phyloP scores from a whole-genome alignment of 2,113 vertebrate species.

The Nanorana parkeri region DNA sequence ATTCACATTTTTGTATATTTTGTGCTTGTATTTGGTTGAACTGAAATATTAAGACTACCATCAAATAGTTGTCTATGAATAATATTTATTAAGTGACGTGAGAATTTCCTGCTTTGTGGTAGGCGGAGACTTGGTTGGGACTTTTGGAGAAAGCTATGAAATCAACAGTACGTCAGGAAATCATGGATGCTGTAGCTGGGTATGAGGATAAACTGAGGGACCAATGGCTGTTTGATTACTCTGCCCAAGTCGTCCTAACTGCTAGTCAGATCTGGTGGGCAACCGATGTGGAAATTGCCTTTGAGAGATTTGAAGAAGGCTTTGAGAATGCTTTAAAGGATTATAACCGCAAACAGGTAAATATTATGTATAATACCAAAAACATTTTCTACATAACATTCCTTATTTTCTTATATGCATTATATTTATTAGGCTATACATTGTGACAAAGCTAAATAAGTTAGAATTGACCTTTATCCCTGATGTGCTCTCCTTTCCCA shows the following conservation, averaged over 20 bases:
- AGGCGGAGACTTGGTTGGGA: slow-evolving; percentile 72
- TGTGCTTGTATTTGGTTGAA: no score
- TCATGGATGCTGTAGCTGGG: slow-evolving; percentile 69
- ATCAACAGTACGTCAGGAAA: slow-evolving; percentile 70
- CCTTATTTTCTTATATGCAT: no score
- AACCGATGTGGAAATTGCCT: slow-evolving; percentile 75
- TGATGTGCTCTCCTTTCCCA: no score
- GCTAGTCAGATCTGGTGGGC: slow-evolving; percentile 77
- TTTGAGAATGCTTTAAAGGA: slow-evolving; percentile 76
- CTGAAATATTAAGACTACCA: no score
- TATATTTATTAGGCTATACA: no score
- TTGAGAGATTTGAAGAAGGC: slow-evolving; percentile 74
- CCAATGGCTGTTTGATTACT: slow-evolving; percentile 79
- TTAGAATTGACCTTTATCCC: no score
- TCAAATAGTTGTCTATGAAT: no score
- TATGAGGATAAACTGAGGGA: slow-evolving; percentile 77
- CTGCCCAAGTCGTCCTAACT: slow-evolving; percentile 73
- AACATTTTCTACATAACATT: no score
- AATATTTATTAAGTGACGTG: background rate
- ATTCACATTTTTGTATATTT: no score
- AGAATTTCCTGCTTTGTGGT: background rate
- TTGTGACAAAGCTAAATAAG: no score
- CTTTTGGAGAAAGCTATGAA: slow-evolving; percentile 72
- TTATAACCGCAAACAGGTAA: slow-evolving; percentile 68
- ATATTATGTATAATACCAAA: background rate